phyloP scores from a whole-genome alignment of 2,113 vertebrate genomes.

The Tupaia chinensis region DNA sequence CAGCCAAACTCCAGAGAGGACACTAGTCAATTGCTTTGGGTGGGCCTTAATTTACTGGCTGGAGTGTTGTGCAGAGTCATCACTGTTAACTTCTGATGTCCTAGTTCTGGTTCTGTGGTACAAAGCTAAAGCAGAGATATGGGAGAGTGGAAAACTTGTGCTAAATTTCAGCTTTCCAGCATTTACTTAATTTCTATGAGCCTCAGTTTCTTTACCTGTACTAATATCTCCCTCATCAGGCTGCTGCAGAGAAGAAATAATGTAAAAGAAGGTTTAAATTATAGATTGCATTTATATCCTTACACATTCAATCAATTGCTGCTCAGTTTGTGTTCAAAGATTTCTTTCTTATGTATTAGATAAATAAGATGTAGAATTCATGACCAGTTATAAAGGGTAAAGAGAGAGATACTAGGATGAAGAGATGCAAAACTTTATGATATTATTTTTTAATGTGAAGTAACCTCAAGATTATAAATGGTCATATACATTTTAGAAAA shows the following conservation, averaged over 20 bases:
- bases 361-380: conserved; percentile 2
- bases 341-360: not conserved
- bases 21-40: not conserved
- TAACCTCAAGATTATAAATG: not conserved
- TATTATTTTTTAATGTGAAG: conserved; percentile 3
- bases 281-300: not conserved
- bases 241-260: not conserved
- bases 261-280: not conserved
- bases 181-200: not conserved
- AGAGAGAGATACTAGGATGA: not conserved
- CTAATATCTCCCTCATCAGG: not conserved
- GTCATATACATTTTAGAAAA: conserved; percentile 17
- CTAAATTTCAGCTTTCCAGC: not conserved
- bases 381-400: not conserved
- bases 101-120: not conserved
- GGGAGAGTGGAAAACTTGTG: not conserved
- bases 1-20: not conserved
- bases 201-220: not conserved
- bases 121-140: not conserved
- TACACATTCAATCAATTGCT: not conserved
- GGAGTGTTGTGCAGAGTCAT: not conserved
- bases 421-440: not conserved
- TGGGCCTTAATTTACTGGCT: conserved; percentile 27
- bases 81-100: not conserved
- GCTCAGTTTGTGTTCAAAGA: not conserved